Percentiles rank a stretch among this genome's conserved stretches.
phyloP scores from a whole-genome alignment of 2,888 invertebrate species.

The Sarcophaga rosellei region DNA sequence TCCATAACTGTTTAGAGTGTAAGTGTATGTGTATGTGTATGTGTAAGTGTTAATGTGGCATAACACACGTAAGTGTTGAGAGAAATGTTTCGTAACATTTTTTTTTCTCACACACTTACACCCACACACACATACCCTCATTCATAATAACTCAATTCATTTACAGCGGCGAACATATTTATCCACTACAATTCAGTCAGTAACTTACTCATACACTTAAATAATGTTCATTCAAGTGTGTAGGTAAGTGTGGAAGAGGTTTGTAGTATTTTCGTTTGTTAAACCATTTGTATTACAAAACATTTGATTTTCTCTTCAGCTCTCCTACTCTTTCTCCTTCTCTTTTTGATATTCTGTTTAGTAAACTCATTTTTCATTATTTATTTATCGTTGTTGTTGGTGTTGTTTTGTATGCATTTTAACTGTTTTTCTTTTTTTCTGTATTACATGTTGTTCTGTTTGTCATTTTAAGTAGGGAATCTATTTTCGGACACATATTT shows the following conservation, averaged over 20 bases:
- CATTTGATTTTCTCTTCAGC: neutral
- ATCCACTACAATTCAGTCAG: slow-evolving; percentile 40
- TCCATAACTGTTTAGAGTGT: no score
- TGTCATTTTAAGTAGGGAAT: slow-evolving; percentile 63
- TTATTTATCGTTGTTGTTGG: neutral
- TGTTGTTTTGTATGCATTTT: neutral
- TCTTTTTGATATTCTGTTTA: neutral
- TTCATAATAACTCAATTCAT: neutral
- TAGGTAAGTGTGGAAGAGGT: no score
- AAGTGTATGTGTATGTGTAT: neutral
- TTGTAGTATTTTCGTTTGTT: neutral
- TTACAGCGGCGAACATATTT: neutral
- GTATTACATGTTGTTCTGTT: slow-evolving; percentile 56
- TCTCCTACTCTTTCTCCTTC: neutral
- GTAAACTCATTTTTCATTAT: slow-evolving; percentile 31
- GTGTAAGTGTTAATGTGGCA: no score
- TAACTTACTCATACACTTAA: slow-evolving; percentile 7
- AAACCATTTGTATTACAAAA: slow-evolving; percentile 27
- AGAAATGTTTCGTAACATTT: no score
- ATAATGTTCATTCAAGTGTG: neutral
- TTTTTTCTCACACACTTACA: no score
- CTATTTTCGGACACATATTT: slow-evolving; percentile 57
- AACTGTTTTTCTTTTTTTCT: neutral
- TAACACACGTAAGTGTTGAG: no score
- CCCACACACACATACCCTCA: no score